Evolutionary conservation across 2,113 vertebrate genomes (phyloP).

Genomic region (Hemibagrus wyckioides): DNA sequence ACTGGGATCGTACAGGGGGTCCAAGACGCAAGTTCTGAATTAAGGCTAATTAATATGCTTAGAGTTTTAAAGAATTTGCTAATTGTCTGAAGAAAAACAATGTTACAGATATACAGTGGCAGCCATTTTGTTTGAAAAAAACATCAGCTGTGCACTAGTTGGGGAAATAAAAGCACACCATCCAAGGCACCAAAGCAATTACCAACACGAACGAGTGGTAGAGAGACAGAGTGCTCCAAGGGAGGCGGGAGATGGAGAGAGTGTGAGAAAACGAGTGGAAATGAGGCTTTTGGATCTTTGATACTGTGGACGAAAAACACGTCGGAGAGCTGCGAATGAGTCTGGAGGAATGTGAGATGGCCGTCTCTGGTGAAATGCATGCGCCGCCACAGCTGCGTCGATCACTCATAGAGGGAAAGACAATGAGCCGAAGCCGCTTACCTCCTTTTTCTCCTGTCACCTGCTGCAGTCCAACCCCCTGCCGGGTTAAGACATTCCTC

Average conservation of each 20-base stretch:
- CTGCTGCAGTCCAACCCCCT: conserved; percentile 42
- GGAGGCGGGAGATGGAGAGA: conserved; percentile 54
- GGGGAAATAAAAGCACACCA: conserved; percentile 30
- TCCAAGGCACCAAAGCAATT: conserved; percentile 17
- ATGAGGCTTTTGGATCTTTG: not conserved
- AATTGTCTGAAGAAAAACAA: not conserved
- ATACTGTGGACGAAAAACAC: not conserved
- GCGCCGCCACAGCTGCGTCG: conserved; percentile 33
- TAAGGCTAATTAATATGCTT: not conserved
- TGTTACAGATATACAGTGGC: no score
- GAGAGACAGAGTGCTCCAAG: conserved; percentile 46
- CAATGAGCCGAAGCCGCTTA: conserved; percentile 38
- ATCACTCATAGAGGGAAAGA: conserved; percentile 53
- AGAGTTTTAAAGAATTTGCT: not conserved
- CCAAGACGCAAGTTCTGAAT: not conserved
- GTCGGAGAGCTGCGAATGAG: conserved; percentile 42
- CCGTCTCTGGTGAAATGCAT: conserved; percentile 28
- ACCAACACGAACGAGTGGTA: conserved; percentile 14
- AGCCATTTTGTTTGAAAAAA: conserved; percentile 11
- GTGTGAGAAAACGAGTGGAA: conserved; percentile 38
- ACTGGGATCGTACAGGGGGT: not conserved
- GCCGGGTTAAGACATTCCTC: conserved; percentile 47
- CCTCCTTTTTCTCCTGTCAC: conserved; percentile 45
- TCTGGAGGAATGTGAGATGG: conserved; percentile 47
- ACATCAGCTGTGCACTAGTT: conserved; percentile 23